These are phyloP conservation scores for Coregonus suidteri DNA, from an alignment of 2,797 vertebrate species.

Conservation along the genomic window DNA sequence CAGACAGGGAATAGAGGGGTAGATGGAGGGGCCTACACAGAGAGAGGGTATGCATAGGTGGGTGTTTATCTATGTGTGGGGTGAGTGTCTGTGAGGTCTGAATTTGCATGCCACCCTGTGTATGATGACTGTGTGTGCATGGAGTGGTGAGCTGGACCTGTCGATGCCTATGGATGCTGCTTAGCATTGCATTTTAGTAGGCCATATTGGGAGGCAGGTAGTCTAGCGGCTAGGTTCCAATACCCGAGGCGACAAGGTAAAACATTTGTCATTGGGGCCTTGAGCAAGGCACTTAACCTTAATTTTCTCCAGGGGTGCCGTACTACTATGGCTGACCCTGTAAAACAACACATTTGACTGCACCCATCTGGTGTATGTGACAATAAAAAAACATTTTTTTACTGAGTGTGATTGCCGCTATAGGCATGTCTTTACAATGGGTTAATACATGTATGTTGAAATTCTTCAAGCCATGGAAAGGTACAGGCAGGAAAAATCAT, in stretches of 20 bases:
- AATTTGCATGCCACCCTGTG: conserved; percentile 44
- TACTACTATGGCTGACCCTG: too few relatives aligned
- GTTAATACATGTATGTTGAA: conserved; percentile 23
- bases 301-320: too few relatives aligned
- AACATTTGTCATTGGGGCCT: too few relatives aligned
- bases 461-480: conserved; percentile 30
- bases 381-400: too few relatives aligned
- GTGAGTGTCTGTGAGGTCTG: conserved; percentile 41
- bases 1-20: background rate
- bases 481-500: conserved; percentile 37
- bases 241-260: too few relatives aligned
- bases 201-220: background rate
- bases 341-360: too few relatives aligned
- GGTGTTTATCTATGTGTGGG: conserved; percentile 52
- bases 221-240: too few relatives aligned
- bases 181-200: too few relatives aligned
- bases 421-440: conserved; percentile 7
- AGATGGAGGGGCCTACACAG: background rate
- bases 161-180: too few relatives aligned
- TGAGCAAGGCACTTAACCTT: too few relatives aligned
- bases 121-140: conserved; percentile 18
- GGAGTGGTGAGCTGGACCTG: background rate
- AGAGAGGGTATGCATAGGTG: conserved; percentile 43
- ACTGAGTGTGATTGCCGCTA: background rate
- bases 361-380: too few relatives aligned